Percentiles rank a stretch among this genome's conserved stretches.
Evolutionary conservation across 2,888 invertebrate species (phyloP).

Genomic region (Conops quadrifasciatus): DNA sequence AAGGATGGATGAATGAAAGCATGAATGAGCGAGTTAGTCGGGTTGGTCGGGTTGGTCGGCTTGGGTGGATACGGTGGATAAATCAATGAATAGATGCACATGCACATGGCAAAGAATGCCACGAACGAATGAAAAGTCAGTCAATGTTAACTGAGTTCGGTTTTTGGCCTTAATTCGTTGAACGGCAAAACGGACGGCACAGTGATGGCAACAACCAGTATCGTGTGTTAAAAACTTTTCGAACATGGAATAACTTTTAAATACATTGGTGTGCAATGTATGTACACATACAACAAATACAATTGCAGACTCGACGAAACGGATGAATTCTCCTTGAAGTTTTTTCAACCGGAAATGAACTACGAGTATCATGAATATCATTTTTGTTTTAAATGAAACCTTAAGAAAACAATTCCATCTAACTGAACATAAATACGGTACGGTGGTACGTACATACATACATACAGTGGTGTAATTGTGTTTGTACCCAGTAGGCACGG

Average conservation of each 20-base stretch:
- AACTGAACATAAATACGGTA: constrained; percentile 6
- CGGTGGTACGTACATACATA: neutral
- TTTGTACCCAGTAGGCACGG: no score
- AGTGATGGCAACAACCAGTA: no score
- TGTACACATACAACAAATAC: no score
- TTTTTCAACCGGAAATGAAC: constrained; percentile 43
- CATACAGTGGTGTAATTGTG: no score
- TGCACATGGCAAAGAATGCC: no score
- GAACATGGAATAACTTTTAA: constrained; percentile 18
- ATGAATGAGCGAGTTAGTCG: neutral
- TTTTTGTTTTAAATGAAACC: constrained; percentile 57
- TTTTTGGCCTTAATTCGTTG: neutral
- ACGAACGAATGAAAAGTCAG: no score
- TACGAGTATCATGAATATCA: no score
- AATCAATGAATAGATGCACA: no score
- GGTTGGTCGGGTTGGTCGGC: neutral
- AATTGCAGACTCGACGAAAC: neutral
- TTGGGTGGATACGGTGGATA: no score
- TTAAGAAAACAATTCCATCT: constrained; percentile 53
- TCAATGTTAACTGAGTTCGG: no score
- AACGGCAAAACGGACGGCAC: neutral
- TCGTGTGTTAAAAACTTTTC: no score
- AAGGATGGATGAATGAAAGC: neutral
- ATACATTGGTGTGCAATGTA: neutral
- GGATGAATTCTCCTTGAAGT: constrained; percentile 42